Percentiles rank a stretch among this genome's conserved stretches.
These are phyloP conservation scores for Daboia siamensis DNA, from an alignment of 2,113 vertebrate species.

Conservation along the genomic window DNA sequence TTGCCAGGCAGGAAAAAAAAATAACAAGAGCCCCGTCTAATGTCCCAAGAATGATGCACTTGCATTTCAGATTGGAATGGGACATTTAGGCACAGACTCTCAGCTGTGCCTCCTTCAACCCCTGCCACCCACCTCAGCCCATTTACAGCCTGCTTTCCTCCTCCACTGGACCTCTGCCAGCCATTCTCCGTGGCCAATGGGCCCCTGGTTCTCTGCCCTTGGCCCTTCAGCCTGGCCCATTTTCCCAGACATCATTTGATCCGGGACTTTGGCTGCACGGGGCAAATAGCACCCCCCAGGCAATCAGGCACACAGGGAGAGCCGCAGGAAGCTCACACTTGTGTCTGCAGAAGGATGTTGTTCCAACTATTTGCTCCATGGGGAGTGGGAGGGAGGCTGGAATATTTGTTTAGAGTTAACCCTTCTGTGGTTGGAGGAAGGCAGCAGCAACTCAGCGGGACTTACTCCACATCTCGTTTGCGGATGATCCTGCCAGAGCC, in stretches of 20 bases:
- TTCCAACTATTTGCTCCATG: neutral
- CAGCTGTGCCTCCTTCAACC: too few relatives aligned
- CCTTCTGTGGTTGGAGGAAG: neutral
- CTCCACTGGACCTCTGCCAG: too few relatives aligned
- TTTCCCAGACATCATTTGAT: too few relatives aligned
- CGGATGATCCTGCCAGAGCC: conserved; percentile 88
- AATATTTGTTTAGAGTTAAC: neutral
- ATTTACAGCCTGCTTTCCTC: too few relatives aligned
- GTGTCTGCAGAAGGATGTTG: neutral
- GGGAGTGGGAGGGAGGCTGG: neutral
- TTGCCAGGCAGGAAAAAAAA: neutral
- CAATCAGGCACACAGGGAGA: neutral
- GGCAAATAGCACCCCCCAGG: too few relatives aligned
- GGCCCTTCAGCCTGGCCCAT: too few relatives aligned
- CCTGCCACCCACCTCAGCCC: too few relatives aligned
- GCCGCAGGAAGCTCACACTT: neutral
- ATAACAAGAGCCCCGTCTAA: neutral
- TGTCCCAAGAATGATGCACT: neutral
- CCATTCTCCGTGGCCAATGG: too few relatives aligned
- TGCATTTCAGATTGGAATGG: neutral
- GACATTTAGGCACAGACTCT: too few relatives aligned
- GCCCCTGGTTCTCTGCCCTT: too few relatives aligned
- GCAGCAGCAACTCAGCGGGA: conserved; percentile 38
- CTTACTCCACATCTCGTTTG: conserved; percentile 98
- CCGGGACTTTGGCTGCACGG: too few relatives aligned